Percentiles rank a stretch among this genome's conserved stretches.
Conservation (phyloP, 1,140 invertebrate genomes). For the Bombus confusus region DNA sequence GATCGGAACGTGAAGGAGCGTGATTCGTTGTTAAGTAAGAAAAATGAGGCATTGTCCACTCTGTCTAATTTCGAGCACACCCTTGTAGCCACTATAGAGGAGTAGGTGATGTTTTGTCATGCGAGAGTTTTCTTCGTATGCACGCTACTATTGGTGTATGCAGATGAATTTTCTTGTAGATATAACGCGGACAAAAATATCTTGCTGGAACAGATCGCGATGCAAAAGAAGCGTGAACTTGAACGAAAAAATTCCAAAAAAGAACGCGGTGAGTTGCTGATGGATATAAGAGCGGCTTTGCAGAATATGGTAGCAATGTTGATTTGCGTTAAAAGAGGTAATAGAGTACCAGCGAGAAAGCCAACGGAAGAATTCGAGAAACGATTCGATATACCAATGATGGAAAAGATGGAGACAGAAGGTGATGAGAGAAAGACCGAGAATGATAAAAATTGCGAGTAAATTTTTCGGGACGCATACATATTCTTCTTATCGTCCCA, state of each 20-base stretch:
- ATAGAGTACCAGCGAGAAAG: constrained; percentile 35
- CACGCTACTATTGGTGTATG: background rate
- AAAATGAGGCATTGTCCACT: constrained; percentile 83
- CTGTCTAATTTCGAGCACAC: constrained; percentile 83
- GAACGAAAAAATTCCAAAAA: constrained; percentile 70
- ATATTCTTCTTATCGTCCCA: background rate
- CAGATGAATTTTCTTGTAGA: constrained; percentile 66
- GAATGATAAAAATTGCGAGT: too few relatives aligned
- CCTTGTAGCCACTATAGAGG: constrained; percentile 73
- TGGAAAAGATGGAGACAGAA: constrained; percentile 68
- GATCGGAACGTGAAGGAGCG: constrained; percentile 80
- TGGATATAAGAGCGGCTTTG: constrained; percentile 73
- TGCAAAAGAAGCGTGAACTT: constrained; percentile 79
- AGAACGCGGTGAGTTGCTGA: constrained; percentile 70
- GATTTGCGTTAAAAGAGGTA: constrained; percentile 53
- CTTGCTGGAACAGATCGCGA: constrained; percentile 78
- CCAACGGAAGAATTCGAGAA: constrained; percentile 28
- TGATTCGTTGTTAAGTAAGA: constrained; percentile 82
- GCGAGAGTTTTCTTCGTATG: too few relatives aligned
- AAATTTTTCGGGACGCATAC: background rate
- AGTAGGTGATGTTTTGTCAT: constrained; percentile 48
- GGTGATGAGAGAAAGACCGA: constrained; percentile 48
- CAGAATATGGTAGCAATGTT: constrained; percentile 76
- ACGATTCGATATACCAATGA: background rate
- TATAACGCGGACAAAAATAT: constrained; percentile 82